These are phyloP conservation scores for Danio rerio DNA, from an alignment of 2,113 vertebrate genomes.

Conservation along the genomic window GRCz12tu NC_133193.1:52384001-52384500, in stretches of 20 bases:
- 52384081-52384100: constrained; percentile 55
- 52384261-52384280: neutral
- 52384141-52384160: constrained; percentile 31
- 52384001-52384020: constrained; percentile 38
- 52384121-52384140: constrained; percentile 59
- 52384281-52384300: neutral
- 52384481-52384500: neutral
- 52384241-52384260: constrained; percentile 17
- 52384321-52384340: neutral
- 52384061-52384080: constrained; percentile 72
- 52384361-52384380: neutral
- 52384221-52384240: constrained; percentile 10
- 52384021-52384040: constrained; percentile 30
- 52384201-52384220: constrained; percentile 47
- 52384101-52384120: neutral
- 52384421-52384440: neutral
- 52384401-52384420: neutral
- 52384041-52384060: constrained; percentile 65
- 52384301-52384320: neutral
- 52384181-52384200: constrained; percentile 39
- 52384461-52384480: neutral
- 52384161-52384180: constrained; percentile 47
- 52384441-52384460: neutral
- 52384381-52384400: neutral
- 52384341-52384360: too few relatives aligned